Conservation (phyloP, 2,113 vertebrate genomes). For the Pantherophis guttatus region DNA sequence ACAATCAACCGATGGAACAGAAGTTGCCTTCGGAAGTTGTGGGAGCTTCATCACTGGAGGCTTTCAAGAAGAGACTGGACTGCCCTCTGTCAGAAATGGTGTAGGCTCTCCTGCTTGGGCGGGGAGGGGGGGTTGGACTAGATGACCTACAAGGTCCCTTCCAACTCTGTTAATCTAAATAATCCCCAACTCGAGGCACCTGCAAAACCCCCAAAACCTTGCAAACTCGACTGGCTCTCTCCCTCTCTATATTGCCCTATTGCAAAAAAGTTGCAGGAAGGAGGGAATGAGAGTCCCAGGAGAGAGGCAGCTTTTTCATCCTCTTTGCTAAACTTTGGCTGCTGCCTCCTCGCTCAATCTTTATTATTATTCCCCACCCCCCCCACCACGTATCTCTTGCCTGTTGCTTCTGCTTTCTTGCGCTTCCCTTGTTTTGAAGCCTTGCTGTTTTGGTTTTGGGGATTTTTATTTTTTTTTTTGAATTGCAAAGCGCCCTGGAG, state of each 20-base stretch:
- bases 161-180: background rate
- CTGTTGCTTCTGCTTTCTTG: background rate
- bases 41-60: too few species aligned
- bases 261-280: background rate
- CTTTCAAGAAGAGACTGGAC: too few species aligned
- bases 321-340: background rate
- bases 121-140: too few species aligned
- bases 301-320: background rate
- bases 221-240: background rate
- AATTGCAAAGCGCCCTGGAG: background rate
- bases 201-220: background rate
- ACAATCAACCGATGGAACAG: too few species aligned
- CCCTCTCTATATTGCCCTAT: background rate
- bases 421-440: background rate
- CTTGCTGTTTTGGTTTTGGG: background rate
- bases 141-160: too few species aligned
- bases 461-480: background rate
- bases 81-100: too few species aligned
- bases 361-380: background rate
- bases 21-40: too few species aligned
- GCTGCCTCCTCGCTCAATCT: background rate
- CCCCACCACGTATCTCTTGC: background rate
- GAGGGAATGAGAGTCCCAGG: background rate
- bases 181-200: background rate
- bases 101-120: too few species aligned